phyloP scores from a whole-genome alignment of 2,888 invertebrate genomes.

The Panopea generosa region DNA sequence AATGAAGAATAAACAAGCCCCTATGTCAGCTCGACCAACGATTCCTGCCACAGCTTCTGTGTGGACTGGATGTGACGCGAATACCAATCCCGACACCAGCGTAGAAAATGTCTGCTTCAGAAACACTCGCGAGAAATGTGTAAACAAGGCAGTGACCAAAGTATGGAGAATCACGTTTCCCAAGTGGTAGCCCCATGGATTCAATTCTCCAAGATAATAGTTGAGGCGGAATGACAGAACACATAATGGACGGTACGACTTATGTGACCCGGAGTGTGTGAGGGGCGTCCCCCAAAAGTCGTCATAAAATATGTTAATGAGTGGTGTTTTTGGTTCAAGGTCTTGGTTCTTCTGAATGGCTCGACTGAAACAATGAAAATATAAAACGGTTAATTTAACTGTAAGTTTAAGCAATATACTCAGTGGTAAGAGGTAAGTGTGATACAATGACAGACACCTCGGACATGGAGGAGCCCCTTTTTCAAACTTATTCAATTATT shows the following conservation, averaged over 20 bases:
- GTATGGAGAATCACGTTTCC: constrained; percentile 95
- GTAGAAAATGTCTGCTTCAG: constrained; percentile 86
- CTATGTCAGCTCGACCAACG: constrained; percentile 97
- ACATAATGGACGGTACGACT: constrained; percentile 97
- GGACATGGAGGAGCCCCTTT: too few relatives aligned
- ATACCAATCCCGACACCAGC: constrained; percentile 92
- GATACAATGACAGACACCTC: too few relatives aligned
- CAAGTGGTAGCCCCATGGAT: constrained; percentile 91
- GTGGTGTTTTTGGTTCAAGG: constrained; percentile 91
- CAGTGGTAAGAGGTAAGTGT: too few relatives aligned
- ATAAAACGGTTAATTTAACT: too few relatives aligned
- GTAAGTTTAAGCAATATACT: too few relatives aligned
- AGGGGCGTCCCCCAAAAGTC: constrained; percentile 99
- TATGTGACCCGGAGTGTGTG: constrained; percentile 96
- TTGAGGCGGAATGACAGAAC: constrained; percentile 95
- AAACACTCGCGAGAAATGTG: constrained; percentile 89
- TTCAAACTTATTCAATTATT: too few relatives aligned
- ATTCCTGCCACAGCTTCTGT: constrained; percentile 96
- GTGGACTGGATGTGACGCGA: constrained; percentile 98
- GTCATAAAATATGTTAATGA: constrained; percentile 93
- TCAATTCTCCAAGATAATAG: constrained; percentile 89
- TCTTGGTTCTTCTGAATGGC: constrained; percentile 98
- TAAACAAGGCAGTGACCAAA: constrained; percentile 93
- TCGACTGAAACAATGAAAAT: constrained; percentile 89
- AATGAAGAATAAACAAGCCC: constrained; percentile 95